Evolutionary conservation across 2,888 invertebrate species (phyloP).

Genomic region (Beris morrisii): DNA sequence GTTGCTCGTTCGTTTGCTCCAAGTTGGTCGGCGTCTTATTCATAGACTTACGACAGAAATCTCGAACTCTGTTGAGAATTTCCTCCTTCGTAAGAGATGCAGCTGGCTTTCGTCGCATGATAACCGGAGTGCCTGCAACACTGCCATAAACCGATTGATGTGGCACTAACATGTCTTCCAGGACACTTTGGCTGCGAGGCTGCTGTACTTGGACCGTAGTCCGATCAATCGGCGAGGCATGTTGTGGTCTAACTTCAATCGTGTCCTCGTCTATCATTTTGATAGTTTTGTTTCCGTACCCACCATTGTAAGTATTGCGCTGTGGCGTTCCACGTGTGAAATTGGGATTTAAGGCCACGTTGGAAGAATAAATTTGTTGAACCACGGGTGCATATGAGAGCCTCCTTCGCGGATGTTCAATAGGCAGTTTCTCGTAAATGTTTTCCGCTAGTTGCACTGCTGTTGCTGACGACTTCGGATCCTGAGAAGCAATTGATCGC

Average conservation of each 20-base stretch:
- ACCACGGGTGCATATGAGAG: constrained; percentile 24
- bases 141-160: constrained; percentile 47
- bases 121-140: constrained; percentile 40
- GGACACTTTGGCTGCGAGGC: constrained; percentile 52
- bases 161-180: constrained; percentile 47
- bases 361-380: constrained; percentile 38
- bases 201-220: constrained; percentile 39
- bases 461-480: not conserved
- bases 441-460: constrained; percentile 35
- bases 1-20: constrained; percentile 39
- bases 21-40: constrained; percentile 47
- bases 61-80: constrained; percentile 53
- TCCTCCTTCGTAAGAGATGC: constrained; percentile 51
- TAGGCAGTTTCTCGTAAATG: constrained; percentile 40
- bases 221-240: constrained; percentile 23
- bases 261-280: constrained; percentile 47
- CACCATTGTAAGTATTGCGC: constrained; percentile 50
- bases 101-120: constrained; percentile 41
- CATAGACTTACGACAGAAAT: constrained; percentile 55
- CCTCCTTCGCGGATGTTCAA: constrained; percentile 34
- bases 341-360: constrained; percentile 29
- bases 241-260: constrained; percentile 24
- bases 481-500: not conserved
- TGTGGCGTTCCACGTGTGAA: constrained; percentile 51
- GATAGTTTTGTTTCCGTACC: constrained; percentile 46